Base-by-base conservation (phyloP, 2,888 invertebrate species). In the Dryadula phaetusa region DNA sequence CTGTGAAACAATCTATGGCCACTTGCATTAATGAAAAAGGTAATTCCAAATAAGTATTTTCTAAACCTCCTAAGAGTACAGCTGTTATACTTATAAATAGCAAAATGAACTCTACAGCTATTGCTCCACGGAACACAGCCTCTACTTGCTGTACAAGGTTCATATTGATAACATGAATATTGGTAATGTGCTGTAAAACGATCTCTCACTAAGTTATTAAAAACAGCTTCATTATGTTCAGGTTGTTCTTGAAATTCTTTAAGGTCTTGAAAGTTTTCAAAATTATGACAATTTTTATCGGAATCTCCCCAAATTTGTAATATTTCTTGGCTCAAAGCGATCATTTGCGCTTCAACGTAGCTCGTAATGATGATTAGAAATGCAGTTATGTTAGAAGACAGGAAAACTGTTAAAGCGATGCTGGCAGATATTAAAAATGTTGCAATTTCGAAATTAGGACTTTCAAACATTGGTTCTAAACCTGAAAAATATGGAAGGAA, bases 401-500 rank as follows among this genome's bases (percentile, higher is more conserved):
- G 53, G 60, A 78, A 83, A 25, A 78, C 78, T 0, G 77, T 73
- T 46, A 81, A 78, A 3, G 69, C 62, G 0, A 81, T 74, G 4
- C 74, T 73, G 0, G 73, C 56, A 0, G 66, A 44, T 52, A 73
- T 71, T 2, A 81, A 7, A 2, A 72, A 40, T 14, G 73, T 73
- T 0, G 82, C 81, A 47, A 85, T 76, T 70, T 87, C 85, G 63
- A 79, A 86, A 72, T 86, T 83, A 0, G 86, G 86, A 4, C 82
- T 76, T 62, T 82, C 79, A 3, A 74, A 70, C 77, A 81, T 83
- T 10, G 86, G 87, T 46, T 86, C 82, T 5, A 86, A 67, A 68
- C 87, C 87, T 87, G 77, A 6, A 25, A n/a, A n/a, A n/a, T n/a
- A n/a, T n/a, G n/a, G n/a, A n/a, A n/a, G n/a, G n/a, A n/a, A n/a